These are phyloP conservation scores for Gymnogyps californianus DNA, from an alignment of 2,113 vertebrate genomes.

Conservation along the genomic window DNA sequence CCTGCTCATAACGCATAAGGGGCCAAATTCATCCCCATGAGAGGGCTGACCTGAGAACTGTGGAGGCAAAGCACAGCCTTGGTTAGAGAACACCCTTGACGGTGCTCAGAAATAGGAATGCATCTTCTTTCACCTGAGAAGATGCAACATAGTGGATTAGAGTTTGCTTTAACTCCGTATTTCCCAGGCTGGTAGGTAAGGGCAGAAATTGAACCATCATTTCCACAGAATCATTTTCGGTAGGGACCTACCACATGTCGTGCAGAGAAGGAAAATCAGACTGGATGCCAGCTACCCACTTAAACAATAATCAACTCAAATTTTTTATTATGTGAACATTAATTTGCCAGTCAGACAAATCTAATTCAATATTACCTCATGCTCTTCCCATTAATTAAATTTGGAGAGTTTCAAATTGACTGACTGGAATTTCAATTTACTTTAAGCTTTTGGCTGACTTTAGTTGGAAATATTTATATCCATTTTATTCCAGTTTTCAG, in stretches of 20 bases:
- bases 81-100: background rate
- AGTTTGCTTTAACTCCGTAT: background rate
- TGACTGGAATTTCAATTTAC: constrained; percentile 59
- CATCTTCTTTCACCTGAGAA: background rate
- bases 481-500: constrained; percentile 8
- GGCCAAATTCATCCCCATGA: background rate
- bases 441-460: constrained; percentile 55
- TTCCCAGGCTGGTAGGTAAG: background rate
- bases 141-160: background rate
- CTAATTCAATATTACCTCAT: constrained; percentile 76
- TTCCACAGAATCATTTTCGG: background rate
- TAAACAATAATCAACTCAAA: constrained; percentile 77
- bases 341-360: constrained; percentile 69
- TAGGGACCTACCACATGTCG: background rate
- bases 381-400: constrained; percentile 72
- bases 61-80: background rate
- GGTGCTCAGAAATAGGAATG: background rate
- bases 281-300: constrained; percentile 76
- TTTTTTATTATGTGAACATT: constrained; percentile 68
- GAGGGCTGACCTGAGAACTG: background rate
- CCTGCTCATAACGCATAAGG: background rate
- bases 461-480: constrained; percentile 30
- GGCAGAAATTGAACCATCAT: background rate
- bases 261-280: constrained; percentile 59
- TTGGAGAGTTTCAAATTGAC: constrained; percentile 39